A percentile compares a stretch with the other conserved stretches of the same genome.
phyloP scores from a whole-genome alignment of 2,113 vertebrate genomes.

The Oreotrochilus melanogaster region DNA sequence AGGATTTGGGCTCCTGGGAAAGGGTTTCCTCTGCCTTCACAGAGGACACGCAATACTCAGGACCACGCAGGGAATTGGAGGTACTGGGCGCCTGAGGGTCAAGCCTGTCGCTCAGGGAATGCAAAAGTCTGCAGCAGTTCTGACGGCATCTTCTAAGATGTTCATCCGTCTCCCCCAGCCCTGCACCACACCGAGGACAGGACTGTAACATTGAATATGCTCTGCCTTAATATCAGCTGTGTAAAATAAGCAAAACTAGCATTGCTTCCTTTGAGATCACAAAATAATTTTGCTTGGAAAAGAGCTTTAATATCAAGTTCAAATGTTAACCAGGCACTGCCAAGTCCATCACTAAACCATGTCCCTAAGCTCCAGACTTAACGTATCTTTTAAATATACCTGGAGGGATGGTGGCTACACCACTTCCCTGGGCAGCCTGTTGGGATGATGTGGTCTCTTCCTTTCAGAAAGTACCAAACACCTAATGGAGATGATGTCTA shows the following conservation, averaged over 20 bases:
- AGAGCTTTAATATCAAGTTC: too few species aligned
- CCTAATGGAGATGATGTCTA: rapidly evolving
- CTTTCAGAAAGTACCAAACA: too few species aligned
- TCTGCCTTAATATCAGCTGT: rapidly evolving
- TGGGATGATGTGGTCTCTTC: rapidly evolving
- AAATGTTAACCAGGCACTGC: too few species aligned
- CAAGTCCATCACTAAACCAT: too few species aligned
- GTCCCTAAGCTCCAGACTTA: too few species aligned
- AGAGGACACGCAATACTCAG: rapidly evolving
- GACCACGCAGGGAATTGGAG: rapidly evolving
- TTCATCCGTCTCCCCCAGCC: rapidly evolving
- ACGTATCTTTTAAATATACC: too few species aligned
- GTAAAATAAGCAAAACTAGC: too few species aligned
- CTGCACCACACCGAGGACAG: rapidly evolving
- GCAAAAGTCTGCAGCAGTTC: not conserved
- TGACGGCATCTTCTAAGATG: rapidly evolving
- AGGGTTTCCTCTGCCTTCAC: rapidly evolving
- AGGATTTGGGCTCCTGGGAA: too few species aligned
- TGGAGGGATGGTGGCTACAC: too few species aligned
- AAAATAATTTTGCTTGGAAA: too few species aligned
- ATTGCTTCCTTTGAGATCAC: not conserved
- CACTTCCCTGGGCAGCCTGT: too few species aligned
- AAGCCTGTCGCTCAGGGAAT: rapidly evolving
- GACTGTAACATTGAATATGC: too few species aligned
- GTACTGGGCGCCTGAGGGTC: rapidly evolving